Evolutionary conservation across 2,113 vertebrate species (phyloP), one percentile per base, ranked within the genome.

Genomic region (Silurus asotus): DNA sequence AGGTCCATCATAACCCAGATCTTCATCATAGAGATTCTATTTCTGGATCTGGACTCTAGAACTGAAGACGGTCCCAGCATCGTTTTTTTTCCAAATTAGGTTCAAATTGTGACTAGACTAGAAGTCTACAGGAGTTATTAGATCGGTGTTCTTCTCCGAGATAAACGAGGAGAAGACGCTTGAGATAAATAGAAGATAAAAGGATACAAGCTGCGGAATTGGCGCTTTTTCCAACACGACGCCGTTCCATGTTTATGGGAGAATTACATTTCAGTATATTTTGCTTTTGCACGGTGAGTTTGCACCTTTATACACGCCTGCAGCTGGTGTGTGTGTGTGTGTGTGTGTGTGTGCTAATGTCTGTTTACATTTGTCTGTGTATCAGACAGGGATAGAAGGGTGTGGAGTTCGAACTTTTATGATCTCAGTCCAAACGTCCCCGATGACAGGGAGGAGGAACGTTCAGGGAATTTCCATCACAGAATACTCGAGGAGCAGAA

Each of bases 401-500:
- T 85, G 84, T 77, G 84, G 62, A 67, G 75, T 55, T 20, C 13
- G 65, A 45, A 65, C 7, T 55, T 78, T 78, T 79, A 85, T 67
- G 61, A 85, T 64, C 84, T 85, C 28, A 85, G 25, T 69, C 64
- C 84, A 85, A 76, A 78, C 48, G 75, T 85, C 84, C 75, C 75
- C 69, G 84, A 69, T 67, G 75, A 19, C 74, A 85, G 84, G 59
- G 59, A 65, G 83, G 23, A 74, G 83, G 61, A 49, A 19, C 13
- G 75, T 79, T 79, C 51, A 19, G 84, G 75, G 84, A 45, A 85
- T 79, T 85, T 85, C 84, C 76, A 77, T 37, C 76, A 69, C 84
- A 58, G 74, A 56, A 78, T 25, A 56, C 51, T 85, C 28, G 23
- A 78, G 25, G 56, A 85, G 61, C 45, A 4, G 5, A 49, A 59